These are phyloP conservation scores for Psittacula derbiana DNA, from an alignment of 2,797 vertebrate species.

Conservation along the genomic window DNA sequence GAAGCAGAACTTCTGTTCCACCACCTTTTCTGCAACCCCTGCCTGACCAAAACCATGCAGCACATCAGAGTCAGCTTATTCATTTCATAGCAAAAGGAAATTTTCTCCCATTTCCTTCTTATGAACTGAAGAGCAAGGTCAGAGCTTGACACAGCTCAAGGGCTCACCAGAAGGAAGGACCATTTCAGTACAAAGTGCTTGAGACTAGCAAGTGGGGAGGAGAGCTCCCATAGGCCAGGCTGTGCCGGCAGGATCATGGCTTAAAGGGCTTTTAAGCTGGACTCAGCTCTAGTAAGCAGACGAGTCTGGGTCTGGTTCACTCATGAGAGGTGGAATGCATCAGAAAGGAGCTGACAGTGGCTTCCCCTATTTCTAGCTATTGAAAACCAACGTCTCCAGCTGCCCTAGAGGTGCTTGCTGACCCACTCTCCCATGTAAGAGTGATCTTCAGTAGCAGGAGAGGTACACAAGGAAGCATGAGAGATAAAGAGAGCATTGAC, in stretches of 20 bases:
- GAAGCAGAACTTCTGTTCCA: neutral
- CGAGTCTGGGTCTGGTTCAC: neutral
- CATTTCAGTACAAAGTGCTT: neutral
- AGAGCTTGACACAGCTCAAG: neutral
- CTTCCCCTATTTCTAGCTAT: neutral
- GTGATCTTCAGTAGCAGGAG: too few species aligned
- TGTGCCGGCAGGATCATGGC: neutral
- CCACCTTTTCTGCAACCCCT: neutral
- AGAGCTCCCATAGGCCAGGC: neutral
- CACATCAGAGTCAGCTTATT: too few species aligned
- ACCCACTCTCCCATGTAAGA: rapidly evolving
- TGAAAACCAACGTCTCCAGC: neutral
- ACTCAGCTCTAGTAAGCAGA: neutral
- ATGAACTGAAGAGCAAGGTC: neutral
- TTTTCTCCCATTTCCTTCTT: neutral
- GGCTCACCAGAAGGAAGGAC: neutral
- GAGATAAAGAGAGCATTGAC: too few species aligned
- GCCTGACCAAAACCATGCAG: neutral
- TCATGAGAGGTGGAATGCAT: neutral
- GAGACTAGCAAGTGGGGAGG: neutral
- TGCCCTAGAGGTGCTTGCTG: neutral
- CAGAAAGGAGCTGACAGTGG: neutral
- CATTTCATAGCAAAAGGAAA: rapidly evolving
- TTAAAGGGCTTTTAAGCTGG: neutral
- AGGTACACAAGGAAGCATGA: neutral